Base-by-base conservation (phyloP, 2,113 vertebrate genomes). In the Elaphurus davidianus region DNA sequence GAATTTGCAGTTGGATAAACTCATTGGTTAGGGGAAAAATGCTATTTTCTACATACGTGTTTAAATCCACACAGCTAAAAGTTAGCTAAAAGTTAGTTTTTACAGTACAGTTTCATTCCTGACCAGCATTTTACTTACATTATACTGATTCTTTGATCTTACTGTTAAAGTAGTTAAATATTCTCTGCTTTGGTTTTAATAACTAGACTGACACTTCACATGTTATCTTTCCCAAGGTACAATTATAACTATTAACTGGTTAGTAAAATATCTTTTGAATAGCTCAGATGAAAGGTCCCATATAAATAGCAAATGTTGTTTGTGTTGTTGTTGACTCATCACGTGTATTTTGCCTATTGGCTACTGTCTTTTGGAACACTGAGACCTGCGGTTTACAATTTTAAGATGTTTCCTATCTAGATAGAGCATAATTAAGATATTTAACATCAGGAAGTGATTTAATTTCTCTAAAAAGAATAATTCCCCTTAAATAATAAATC, bases 221-320 rank as follows among this genome's bases (percentile, higher is more conserved):
- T 1, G 2, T 85, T 85, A 67, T 90, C 81, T 57, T 90, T 94
- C 95, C 87, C 23, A 82, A 60, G 92, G 95, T 91, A 50, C 82
- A 91, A 64, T 85, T 88, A 15, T 87, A 30, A 43, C 55, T 97
- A 92, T 98, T 97, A 97, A 97, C 92, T 97, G 45, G 90, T 98
- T 96, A 88, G 55, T 92, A 95, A 97, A 97, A 88, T 59, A 55
- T 52, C 84, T 91, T 98, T 95, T 97, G 96, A 98, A 92, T 92
- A 96, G 64, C 84, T 79, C 33, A 76, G 92, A 96, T 97, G 96
- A 95, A 97, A 98, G 95, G 55, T 76, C 40, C 33, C 30, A 0
- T 19, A 6, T 81, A 95, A 97, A 87, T 3, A 96, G 79, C 85
- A 88, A 83, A 25, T 40, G 55, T 60, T 94, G 59, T 62, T 62